Base-by-base conservation (phyloP, 1,140 invertebrate species). In the Triops cancriformis region DNA sequence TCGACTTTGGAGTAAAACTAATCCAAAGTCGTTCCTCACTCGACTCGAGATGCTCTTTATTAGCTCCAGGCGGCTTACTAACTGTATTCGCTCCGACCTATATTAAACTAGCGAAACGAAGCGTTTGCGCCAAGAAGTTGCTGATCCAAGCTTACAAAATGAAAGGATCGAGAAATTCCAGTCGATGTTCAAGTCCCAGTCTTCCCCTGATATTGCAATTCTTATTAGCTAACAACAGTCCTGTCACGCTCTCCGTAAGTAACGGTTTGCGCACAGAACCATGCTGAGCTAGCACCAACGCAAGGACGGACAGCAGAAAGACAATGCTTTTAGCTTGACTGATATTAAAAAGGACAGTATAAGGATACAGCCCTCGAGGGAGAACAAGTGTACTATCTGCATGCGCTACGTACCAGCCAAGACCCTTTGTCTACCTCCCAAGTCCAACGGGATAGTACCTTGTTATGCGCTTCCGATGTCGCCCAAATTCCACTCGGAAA, bases 341-440 rank as follows among this genome's bases (percentile, higher is more conserved):
- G 0, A 86, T 82, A 51, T 88, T 86, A 7, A 95, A 85, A 0
- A 91, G 92, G 42, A 97, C 86, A 12, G 85, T 83, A 77, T 85
- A 85, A 77, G 81, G 82, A n/a, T 82, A 74, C 37, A 12, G 41
- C 7, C 79, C 80, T n/a, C 31, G 82, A 81, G 12, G 88, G 88
- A 26, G 87, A 75, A 0, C 89, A 87, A 11, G 93, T 94, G 86
- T 91, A 98, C 81, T n/a, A n/a, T n/a, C 90, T 88, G 0, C 96
- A 96, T 12, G 96, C 92, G 75, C 95, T 97, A 84, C 98, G 96
- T 23, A 97, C 88, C 72, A 98, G 82, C 95, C 95, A 98, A 81
- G 96, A 89, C 3, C 94, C 94, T 41, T 87, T 87, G 7, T 87
- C 83, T 18, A 88, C 85, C 80, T 94, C 89, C n/a, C n/a, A n/a